Base-by-base conservation (phyloP, 2,888 invertebrate genomes). In the Entomobrya proxima region DNA sequence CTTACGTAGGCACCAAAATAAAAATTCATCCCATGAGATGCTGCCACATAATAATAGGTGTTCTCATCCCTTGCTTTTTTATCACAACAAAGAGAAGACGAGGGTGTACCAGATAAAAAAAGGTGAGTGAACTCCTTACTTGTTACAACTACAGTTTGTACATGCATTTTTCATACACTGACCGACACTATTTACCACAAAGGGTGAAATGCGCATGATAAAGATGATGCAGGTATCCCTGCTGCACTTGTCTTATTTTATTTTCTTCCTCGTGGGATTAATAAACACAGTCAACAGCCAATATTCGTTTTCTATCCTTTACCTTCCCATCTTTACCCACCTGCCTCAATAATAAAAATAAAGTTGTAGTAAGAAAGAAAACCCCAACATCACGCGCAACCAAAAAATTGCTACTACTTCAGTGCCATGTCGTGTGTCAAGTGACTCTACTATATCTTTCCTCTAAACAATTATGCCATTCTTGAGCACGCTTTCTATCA, bases 101-200 rank as follows among this genome's bases (percentile, higher is more conserved):
- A 47, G 40, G n/a, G 47, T 2, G 15, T 47, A 47, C 24, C 13
- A 58, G 24, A 30, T 18, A 37, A 69, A 64, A 80, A 74, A 74
- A 72, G 81, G 81, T 81, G 81, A 81, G 74, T 81, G 81, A 81
- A 81, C 81, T 81, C 55, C 58, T 27, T 40, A 27, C 55, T 27
- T 37, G 4, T 24, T 21, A 18, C 21, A 4, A 21, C n/a, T n/a
- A n/a, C n/a, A n/a, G n/a, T n/a, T n/a, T 11, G 40, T 11, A 40
- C 11, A 40, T 7, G 40, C 5, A 40, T 11, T 40, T 7, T 40
- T 7, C 11, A 40, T 11, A 40, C 40, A 40, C 40, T 40, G 40
- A 40, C n/a, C n/a, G n/a, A n/a, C n/a, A n/a, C n/a, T 40, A 40
- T 11, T 40, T 18, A 52, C n/a, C n/a, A 15, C 50, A 52, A 18